Percentiles rank a stretch among this genome's conserved stretches.
phyloP scores from a whole-genome alignment of 2,888 invertebrate genomes.

The Sesia apiformis region DNA sequence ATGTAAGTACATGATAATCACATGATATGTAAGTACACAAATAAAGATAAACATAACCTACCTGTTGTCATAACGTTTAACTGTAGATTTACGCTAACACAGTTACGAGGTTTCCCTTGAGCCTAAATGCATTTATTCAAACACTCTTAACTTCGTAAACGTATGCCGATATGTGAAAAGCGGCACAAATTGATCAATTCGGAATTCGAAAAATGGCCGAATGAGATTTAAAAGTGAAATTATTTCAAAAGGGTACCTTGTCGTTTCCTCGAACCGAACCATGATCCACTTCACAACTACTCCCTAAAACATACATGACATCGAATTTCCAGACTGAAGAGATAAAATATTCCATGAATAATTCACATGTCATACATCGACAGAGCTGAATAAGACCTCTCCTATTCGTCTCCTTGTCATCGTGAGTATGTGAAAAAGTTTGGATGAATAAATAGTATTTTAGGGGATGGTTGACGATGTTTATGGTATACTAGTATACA shows the following conservation, averaged over 20 bases:
- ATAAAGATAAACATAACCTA: too few species aligned
- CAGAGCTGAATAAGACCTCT: conserved; percentile 39
- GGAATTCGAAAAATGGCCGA: not conserved
- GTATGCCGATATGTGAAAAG: too few species aligned
- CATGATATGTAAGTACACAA: too few species aligned
- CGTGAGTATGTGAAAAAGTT: conserved; percentile 19
- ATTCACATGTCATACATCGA: conserved; percentile 55
- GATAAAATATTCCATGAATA: conserved; percentile 66
- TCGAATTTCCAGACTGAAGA: conserved; percentile 33
- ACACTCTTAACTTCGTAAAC: too few species aligned
- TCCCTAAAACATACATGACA: conserved; percentile 45
- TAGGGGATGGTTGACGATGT: not conserved
- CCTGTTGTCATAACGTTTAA: too few species aligned
- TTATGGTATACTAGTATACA: not conserved
- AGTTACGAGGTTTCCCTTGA: too few species aligned
- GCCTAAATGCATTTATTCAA: too few species aligned
- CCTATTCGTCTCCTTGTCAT: conserved; percentile 26
- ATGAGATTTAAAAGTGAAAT: not conserved
- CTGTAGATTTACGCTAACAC: too few species aligned
- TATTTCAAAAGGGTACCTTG: not conserved
- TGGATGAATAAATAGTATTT: conserved; percentile 17
- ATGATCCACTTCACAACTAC: conserved; percentile 29
- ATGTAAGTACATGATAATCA: too few species aligned
- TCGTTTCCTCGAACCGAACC: conserved; percentile 18
- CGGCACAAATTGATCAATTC: too few species aligned